Percentiles rank a stretch among this genome's conserved stretches.
Conservation (phyloP, 2,797 vertebrate species). For the Lateolabrax maculatus region DNA sequence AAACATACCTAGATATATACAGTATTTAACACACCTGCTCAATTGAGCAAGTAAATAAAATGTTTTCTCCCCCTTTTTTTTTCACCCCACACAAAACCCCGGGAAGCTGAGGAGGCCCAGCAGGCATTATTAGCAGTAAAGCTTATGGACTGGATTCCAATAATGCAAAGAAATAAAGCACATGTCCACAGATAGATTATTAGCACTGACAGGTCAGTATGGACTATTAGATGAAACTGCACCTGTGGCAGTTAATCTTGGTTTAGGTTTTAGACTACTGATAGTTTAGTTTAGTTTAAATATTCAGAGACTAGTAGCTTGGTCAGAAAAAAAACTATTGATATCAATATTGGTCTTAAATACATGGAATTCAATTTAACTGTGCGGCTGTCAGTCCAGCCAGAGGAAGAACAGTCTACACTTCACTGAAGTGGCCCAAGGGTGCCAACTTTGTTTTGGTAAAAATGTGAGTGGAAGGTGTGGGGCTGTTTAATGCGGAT, state of each 20-base stretch:
- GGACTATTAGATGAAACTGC: slow-evolving; percentile 37
- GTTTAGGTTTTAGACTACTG: slow-evolving; percentile 14
- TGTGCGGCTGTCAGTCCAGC: slow-evolving; percentile 26
- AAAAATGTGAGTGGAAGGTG: slow-evolving; percentile 33
- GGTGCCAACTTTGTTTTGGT: slow-evolving; percentile 48
- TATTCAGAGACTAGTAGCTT: slow-evolving; percentile 11
- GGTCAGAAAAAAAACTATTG: slow-evolving; percentile 36
- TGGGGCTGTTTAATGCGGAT: slow-evolving; percentile 45
- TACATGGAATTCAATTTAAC: slow-evolving; percentile 19
- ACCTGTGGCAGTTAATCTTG: slow-evolving; percentile 12
- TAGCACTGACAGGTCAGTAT: slow-evolving; percentile 59
- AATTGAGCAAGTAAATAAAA: slow-evolving; percentile 80
- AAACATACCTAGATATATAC: slow-evolving; percentile 79
- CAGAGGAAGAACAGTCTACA: neutral
- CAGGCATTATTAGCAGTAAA: slow-evolving; percentile 68
- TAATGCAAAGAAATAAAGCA: slow-evolving; percentile 50
- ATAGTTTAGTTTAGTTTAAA: slow-evolving; percentile 26
- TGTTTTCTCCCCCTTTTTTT: slow-evolving; percentile 45
- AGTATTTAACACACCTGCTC: slow-evolving; percentile 80
- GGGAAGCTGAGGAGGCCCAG: slow-evolving; percentile 61
- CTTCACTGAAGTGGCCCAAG: slow-evolving; percentile 37
- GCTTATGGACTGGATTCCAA: slow-evolving; percentile 56
- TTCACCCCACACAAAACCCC: slow-evolving; percentile 10
- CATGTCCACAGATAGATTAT: slow-evolving; percentile 60
- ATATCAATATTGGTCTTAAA: slow-evolving; percentile 16